Evolutionary conservation across 2,113 vertebrate genomes (phyloP).

Genomic region (Calidris pugnax): DNA sequence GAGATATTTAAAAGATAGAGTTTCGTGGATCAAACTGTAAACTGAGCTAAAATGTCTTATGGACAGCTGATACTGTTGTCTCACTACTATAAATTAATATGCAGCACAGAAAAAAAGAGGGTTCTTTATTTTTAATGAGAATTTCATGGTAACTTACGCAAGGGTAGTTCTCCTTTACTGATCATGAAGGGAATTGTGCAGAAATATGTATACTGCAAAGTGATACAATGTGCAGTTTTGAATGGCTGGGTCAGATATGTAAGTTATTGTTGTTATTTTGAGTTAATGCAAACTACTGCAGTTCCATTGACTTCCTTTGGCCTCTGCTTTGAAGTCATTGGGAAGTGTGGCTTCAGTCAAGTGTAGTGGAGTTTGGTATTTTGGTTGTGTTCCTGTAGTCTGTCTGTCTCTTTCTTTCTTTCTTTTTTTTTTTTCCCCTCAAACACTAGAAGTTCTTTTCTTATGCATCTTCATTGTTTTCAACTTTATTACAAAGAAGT

Average conservation of each 20-base stretch:
- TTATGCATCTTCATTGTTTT: neutral
- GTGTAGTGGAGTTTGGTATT: neutral
- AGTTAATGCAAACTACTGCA: neutral
- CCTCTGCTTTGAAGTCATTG: neutral
- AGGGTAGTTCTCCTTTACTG: neutral
- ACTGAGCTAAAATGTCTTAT: conserved; percentile 24
- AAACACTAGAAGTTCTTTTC: neutral
- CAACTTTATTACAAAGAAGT: neutral
- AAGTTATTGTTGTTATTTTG: neutral
- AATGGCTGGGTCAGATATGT: neutral
- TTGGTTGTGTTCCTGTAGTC: neutral
- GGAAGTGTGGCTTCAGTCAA: neutral
- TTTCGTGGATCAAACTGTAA: conserved; percentile 47
- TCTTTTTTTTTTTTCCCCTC: neutral
- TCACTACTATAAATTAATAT: conserved; percentile 40
- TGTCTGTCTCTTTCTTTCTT: neutral
- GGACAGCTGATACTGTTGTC: neutral
- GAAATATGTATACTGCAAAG: neutral
- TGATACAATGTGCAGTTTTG: neutral
- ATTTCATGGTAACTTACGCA: neutral
- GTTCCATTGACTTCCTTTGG: neutral
- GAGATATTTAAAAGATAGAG: conserved; percentile 60
- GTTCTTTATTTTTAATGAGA: neutral
- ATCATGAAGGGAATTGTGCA: neutral
- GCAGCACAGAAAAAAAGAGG: neutral